Evolutionary conservation across 2,888 invertebrate genomes (phyloP), one percentile per base, ranked within the genome.

Genomic region (Drosophila neutralis): DNA sequence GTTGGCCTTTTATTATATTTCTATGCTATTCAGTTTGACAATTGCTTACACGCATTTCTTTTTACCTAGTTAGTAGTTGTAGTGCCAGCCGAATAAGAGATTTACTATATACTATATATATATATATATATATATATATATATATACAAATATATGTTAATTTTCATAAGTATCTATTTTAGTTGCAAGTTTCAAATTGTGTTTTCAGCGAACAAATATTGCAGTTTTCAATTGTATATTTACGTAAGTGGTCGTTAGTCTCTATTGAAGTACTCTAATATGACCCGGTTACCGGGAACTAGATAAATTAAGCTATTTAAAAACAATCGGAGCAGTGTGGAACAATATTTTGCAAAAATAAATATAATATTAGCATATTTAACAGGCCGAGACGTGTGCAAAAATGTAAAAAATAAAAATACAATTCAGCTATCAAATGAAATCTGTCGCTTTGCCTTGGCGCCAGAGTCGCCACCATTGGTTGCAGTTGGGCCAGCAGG

Each of bases 381-480:
- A 42, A 60, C 29, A 60, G 21, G 53, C 52, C 33, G 36, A 33
- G 48, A 52, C 27, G 38, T 51, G 24, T 11, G 42, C 11, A 21
- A 42, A 10, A 57, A 56, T n/a, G 64, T 29, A 11, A 11, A 11
- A 52, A 21, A 11, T 31, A 27, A 49, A 33, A 49, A 60, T 15
- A 45, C 15, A 51, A 53, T 65, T 88, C 86, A 92, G 61, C 94
- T 94, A 90, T 95, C 95, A 86, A 95, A 95, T 83, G 94, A 94
- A 83, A 95, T 95, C 89, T 95, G 95, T 38, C 95, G 92, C 21
- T 95, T 92, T 2, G 94, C 95, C 81, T 94, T 94, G 90, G 94
- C 93, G 38, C 90, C 80, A 18, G 84, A 81, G 5, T 60, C 81
- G 80, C 49, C 56, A 29, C 6, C 54, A 45, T 45, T 33, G 49